phyloP scores from a whole-genome alignment of 2,113 vertebrate species.

The Oreotrochilus melanogaster region DNA sequence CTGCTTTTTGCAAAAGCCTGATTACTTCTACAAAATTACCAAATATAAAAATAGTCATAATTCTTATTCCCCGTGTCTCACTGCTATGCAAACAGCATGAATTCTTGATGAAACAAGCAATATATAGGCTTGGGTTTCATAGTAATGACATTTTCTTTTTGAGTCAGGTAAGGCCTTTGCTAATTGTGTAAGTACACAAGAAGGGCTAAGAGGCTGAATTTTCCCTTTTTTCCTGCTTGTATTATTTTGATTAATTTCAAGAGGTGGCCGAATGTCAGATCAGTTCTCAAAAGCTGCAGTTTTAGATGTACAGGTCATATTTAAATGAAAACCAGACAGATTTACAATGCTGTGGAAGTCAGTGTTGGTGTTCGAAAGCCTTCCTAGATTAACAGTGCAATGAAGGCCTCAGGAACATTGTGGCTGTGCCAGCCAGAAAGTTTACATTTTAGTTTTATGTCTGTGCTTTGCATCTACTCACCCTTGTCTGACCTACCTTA shows the following conservation, averaged over 20 bases:
- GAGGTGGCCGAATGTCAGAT: neutral
- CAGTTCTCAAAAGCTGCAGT: neutral
- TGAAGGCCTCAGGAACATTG: neutral
- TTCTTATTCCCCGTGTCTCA: neutral
- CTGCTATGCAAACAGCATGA: neutral
- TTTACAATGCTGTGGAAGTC: neutral
- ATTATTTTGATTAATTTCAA: neutral
- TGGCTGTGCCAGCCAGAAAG: fast-evolving
- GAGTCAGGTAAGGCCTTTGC: neutral
- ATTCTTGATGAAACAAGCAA: neutral
- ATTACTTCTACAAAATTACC: neutral
- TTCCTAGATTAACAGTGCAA: neutral
- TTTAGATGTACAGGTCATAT: neutral
- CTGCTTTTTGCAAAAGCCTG: neutral
- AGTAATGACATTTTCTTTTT: neutral
- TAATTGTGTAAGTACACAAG: neutral
- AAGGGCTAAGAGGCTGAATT: neutral
- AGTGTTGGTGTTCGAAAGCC: neutral
- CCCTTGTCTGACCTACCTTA: neutral
- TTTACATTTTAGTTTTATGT: neutral
- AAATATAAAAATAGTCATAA: neutral
- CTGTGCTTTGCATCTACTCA: neutral
- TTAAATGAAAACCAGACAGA: neutral
- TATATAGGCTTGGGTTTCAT: neutral
- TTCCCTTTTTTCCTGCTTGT: neutral